phyloP scores from a whole-genome alignment of 1,140 invertebrate genomes.

The Phortica variegata region DNA sequence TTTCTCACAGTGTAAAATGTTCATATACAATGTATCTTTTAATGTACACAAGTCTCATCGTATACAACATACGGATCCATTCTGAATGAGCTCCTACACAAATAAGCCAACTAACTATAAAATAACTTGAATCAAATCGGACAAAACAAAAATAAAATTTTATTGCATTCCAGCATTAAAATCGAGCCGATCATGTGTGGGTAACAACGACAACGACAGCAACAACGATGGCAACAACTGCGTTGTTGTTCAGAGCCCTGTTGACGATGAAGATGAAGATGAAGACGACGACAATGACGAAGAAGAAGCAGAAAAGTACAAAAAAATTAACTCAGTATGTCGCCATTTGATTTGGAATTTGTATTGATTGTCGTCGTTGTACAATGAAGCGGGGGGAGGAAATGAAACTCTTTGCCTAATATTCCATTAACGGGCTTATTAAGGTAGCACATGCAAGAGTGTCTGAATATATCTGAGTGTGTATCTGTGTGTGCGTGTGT shows the following conservation, averaged over 20 bases:
- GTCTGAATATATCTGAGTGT: no score
- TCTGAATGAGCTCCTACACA: slow-evolving; percentile 35
- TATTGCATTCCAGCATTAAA: slow-evolving; percentile 54
- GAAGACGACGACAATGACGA: slow-evolving; percentile 8
- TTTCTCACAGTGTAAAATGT: slow-evolving; percentile 11
- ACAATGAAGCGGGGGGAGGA: slow-evolving; percentile 10
- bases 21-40: no score
- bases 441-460: slow-evolving; percentile 51
- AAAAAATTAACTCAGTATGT: slow-evolving; percentile 29
- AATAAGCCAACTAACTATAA: slow-evolving; percentile 51
- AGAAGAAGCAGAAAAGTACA: slow-evolving; percentile 1
- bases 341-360: slow-evolving; percentile 28
- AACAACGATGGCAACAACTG: slow-evolving; percentile 18
- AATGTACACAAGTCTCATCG: slow-evolving; percentile 12
- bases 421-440: slow-evolving; percentile 54
- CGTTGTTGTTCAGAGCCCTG: slow-evolving; percentile 9
- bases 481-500: no score
- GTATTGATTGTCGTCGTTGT: slow-evolving; percentile 26
- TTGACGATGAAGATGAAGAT: slow-evolving; percentile 3
- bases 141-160: slow-evolving; percentile 51
- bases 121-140: slow-evolving; percentile 50
- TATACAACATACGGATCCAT: slow-evolving; percentile 15
- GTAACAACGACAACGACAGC: slow-evolving; percentile 4
- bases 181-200: slow-evolving; percentile 42
- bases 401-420: slow-evolving; percentile 51